These are phyloP conservation scores for Corythornis leucogaster DNA, from an alignment of 2,797 vertebrate species.

Conservation along the genomic window DNA sequence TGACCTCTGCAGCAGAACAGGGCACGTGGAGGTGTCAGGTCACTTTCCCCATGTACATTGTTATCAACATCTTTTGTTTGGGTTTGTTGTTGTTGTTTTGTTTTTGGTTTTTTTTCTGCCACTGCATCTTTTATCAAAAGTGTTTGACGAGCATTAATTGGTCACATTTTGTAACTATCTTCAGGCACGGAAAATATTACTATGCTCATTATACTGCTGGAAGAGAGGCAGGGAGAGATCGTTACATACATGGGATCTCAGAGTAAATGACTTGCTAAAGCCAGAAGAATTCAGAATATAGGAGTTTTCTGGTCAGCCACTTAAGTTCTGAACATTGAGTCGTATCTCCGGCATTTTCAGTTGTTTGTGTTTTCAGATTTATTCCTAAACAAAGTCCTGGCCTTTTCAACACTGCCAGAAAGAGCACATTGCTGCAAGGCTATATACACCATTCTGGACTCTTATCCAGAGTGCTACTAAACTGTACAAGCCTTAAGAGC, in stretches of 20 bases:
- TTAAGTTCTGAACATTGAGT: not conserved
- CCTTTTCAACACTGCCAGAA: not conserved
- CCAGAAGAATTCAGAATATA: not conserved
- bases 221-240: accelerated
- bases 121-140: not conserved
- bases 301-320: not conserved
- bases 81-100: too few relatives aligned
- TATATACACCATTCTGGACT: not conserved
- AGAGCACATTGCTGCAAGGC: accelerated
- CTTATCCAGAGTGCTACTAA: not conserved
- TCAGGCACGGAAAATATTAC: not conserved
- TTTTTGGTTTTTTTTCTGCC: too few relatives aligned
- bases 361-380: not conserved
- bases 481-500: not conserved
- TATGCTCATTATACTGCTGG: accelerated
- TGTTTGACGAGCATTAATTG: not conserved
- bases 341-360: not conserved
- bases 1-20: accelerated
- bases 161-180: not conserved
- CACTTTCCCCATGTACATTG: accelerated
- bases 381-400: not conserved
- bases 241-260: accelerated
- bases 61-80: not conserved
- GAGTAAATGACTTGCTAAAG: not conserved
- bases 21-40: accelerated